Evolutionary conservation across 2,113 vertebrate species (phyloP).

Genomic region (Mastomys coucha): DNA sequence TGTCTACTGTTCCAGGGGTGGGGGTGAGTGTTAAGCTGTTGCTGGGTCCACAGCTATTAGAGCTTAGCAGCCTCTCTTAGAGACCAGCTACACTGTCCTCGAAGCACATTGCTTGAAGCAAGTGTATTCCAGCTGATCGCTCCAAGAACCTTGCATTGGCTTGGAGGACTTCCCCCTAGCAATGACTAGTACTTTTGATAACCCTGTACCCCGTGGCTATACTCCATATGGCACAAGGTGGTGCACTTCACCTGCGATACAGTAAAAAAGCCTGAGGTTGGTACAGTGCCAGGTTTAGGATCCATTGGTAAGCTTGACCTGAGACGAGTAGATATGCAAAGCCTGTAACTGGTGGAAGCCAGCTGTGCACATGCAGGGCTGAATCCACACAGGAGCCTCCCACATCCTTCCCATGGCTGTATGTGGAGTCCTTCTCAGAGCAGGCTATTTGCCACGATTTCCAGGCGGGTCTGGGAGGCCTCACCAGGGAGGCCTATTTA

Average conservation of each 20-base stretch:
- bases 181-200: background rate
- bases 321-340: too few relatives aligned
- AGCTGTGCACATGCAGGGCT: background rate
- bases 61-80: background rate
- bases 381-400: background rate
- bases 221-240: background rate
- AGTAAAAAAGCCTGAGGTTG: background rate
- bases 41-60: background rate
- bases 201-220: background rate
- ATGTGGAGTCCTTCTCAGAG: background rate
- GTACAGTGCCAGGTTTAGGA: background rate
- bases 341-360: background rate
- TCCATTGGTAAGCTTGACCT: background rate
- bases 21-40: background rate
- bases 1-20: too few relatives aligned
- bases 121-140: background rate
- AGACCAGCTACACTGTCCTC: background rate
- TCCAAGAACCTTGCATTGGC: background rate
- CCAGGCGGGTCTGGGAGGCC: background rate
- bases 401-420: background rate
- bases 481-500: too few relatives aligned
- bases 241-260: background rate
- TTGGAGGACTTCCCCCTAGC: background rate
- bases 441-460: too few relatives aligned
- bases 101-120: background rate